These are phyloP conservation scores for Oncopodura yosiiana DNA, from an alignment of 1,140 invertebrate species.

Conservation along the genomic window DNA sequence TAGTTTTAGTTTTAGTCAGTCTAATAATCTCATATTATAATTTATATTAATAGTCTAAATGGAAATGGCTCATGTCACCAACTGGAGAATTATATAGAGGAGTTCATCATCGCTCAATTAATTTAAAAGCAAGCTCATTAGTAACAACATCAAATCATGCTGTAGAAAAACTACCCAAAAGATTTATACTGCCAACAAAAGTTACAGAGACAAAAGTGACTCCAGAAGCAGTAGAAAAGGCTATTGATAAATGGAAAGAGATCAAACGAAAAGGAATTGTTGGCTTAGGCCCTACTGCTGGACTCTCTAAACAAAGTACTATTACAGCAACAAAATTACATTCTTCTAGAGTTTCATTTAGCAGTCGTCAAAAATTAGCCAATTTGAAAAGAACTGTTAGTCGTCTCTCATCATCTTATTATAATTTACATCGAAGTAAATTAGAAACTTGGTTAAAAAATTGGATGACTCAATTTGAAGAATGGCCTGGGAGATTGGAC, in stretches of 20 bases:
- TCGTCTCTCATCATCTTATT: not conserved
- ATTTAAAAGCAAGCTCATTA: not conserved
- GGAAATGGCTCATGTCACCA: no score
- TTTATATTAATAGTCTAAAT: not conserved
- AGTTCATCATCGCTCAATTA: not conserved
- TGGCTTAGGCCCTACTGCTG: no score
- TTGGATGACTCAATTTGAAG: slow-evolving; percentile 10
- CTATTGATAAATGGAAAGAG: not conserved
- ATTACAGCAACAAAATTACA: not conserved
- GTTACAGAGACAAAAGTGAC: no score
- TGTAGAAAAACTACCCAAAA: no score
- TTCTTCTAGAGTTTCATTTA: no score
- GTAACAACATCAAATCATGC: not conserved
- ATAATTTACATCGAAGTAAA: not conserved
- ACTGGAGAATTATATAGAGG: no score
- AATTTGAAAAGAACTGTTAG: not conserved
- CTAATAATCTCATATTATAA: not conserved
- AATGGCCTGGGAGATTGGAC: slow-evolving; percentile 27
- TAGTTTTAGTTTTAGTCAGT: no score
- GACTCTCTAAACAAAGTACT: not conserved
- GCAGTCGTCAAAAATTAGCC: not conserved
- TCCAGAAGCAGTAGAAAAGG: no score
- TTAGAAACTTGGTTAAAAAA: not conserved
- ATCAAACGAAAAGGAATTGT: no score
- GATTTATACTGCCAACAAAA: no score